Base-by-base conservation (phyloP, 2,797 vertebrate genomes). In the Hydrolagus colliei region DNA sequence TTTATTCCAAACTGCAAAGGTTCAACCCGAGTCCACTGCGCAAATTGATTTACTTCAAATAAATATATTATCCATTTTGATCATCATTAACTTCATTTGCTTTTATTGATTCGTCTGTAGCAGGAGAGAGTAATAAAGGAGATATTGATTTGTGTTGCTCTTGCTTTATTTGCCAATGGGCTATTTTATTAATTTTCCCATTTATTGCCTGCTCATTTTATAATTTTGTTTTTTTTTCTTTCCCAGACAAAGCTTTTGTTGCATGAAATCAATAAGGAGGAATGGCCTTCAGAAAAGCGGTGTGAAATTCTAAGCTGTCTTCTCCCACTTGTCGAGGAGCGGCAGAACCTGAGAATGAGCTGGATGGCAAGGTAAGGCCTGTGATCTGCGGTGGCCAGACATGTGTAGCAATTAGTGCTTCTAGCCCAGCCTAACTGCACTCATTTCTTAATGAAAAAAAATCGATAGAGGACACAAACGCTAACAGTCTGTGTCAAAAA, bases 191-290 rank as follows among this genome's bases (percentile, higher is more conserved):
- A 89, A 92, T 93, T 93, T 93, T 93, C 90, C 88, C 89, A 88
- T 87, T 88, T 90, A 86, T 91, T 91, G 90, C 87, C 85, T 89
- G 73, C 91, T 93, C 87, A 88, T 87, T 91, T 87, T 89, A 89
- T 88, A 87, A 88, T 85, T 90, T 89, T 52, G 87, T 86, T 87
- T 72, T 86, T 86, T 87, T 87, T 87, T 85, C 91, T 90, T 86
- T 86, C 93, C 87, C 89, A 99, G 98, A 97, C 97, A n/a, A 95
- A 94, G 91, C 93, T 97, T 72, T 91, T 96, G 89, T 92, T 99
- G 89, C 90, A 84, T 12, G 94, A 94, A 88, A 92, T 97, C 88
- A 91, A 94, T 90, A 95, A 96, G 88, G 93, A 95, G 86, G 93
- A 88, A 75, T 90, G 90, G 87, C 91, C 88, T 0, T 88, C 88